Conservation (phyloP, 2,797 vertebrate species). For the Hemitrygon akajei region DNA sequence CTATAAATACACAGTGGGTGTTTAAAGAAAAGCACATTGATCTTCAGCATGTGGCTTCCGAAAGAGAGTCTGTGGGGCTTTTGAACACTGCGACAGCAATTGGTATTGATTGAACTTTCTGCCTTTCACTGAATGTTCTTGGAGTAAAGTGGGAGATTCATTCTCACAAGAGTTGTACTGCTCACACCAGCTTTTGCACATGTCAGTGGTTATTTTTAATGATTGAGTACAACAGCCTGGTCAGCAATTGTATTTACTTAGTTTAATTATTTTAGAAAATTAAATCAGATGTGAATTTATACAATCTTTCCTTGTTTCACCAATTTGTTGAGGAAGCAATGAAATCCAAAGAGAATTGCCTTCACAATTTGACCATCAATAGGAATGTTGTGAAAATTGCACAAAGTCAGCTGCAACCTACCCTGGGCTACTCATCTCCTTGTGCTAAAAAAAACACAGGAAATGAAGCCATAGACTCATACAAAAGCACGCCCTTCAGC, state of each 20-base stretch:
- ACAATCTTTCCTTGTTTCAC: too few species aligned
- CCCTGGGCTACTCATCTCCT: neutral
- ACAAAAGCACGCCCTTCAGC: too few species aligned
- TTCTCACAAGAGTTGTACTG: neutral
- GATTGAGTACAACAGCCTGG: too few species aligned
- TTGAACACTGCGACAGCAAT: neutral
- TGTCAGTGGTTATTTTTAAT: too few species aligned
- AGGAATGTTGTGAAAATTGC: too few species aligned
- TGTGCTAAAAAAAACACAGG: neutral
- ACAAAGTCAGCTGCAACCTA: neutral
- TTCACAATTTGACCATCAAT: too few species aligned
- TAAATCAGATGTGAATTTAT: too few species aligned
- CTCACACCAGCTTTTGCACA: too few species aligned
- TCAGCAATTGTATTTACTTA: too few species aligned
- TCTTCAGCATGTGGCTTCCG: neutral
- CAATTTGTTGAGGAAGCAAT: too few species aligned
- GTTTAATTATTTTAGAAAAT: too few species aligned
- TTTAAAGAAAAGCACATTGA: neutral
- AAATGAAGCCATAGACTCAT: neutral
- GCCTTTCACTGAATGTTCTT: neutral
- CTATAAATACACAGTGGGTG: neutral
- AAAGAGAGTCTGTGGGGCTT: neutral
- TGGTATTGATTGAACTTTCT: neutral
- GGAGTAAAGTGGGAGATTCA: neutral
- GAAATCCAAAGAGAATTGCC: too few species aligned